A percentile compares a stretch with the other conserved stretches of the same genome.
Evolutionary conservation across 2,888 invertebrate species (phyloP).

Genomic region (Argyresthia albistria): DNA sequence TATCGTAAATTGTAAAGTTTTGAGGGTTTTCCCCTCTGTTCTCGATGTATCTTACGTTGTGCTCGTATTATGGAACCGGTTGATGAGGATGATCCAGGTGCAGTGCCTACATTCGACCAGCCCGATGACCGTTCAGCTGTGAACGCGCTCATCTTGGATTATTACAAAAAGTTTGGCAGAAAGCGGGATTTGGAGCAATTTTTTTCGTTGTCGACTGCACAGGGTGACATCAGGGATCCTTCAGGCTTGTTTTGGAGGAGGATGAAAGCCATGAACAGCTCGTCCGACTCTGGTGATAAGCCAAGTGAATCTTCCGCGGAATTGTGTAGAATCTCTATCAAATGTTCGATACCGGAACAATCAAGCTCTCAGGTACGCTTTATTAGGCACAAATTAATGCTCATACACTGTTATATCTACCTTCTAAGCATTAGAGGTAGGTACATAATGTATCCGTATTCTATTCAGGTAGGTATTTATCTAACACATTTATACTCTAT

Average conservation of each 20-base stretch:
- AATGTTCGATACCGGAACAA: conserved; percentile 43
- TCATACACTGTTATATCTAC: too few relatives aligned
- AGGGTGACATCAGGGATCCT: conserved; percentile 50
- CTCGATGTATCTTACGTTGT: background rate
- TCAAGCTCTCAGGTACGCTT: conserved; percentile 38
- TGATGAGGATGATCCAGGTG: conserved; percentile 1
- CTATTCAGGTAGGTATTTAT: too few relatives aligned
- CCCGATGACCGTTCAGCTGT: conserved; percentile 32
- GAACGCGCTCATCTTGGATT: conserved; percentile 70
- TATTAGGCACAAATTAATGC: background rate
- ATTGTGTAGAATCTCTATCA: conserved; percentile 56
- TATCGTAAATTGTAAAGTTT: background rate
- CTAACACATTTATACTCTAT: too few relatives aligned
- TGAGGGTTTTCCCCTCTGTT: background rate
- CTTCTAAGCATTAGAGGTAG: too few relatives aligned
- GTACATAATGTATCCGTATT: too few relatives aligned
- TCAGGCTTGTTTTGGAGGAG: conserved; percentile 53
- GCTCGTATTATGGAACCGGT: conserved; percentile 9
- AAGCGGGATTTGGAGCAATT: conserved; percentile 78
- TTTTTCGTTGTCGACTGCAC: conserved; percentile 67
- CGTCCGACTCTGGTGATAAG: conserved; percentile 51
- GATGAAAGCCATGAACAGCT: conserved; percentile 54
- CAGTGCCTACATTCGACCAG: conserved; percentile 7
- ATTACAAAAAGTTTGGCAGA: conserved; percentile 78
- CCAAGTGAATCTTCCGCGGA: conserved; percentile 52